Percentiles rank a stretch among this genome's conserved stretches.
phyloP scores from a whole-genome alignment of 2,888 invertebrate genomes.

The Diplolepis rosae region DNA sequence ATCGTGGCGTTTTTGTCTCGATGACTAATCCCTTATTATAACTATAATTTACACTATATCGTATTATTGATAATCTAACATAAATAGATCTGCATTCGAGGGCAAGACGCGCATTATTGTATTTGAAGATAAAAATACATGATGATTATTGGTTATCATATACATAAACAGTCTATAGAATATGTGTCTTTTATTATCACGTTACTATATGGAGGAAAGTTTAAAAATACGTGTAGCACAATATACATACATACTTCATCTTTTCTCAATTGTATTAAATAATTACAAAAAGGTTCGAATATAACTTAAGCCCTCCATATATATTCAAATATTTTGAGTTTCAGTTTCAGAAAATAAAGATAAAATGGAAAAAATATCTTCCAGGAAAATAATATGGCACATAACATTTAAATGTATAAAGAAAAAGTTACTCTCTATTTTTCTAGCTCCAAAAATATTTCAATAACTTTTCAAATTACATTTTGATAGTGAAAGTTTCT shows the following conservation, averaged over 20 bases:
- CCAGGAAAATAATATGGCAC: not conserved
- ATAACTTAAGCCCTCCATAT: not conserved
- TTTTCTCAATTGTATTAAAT: not conserved
- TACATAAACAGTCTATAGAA: constrained; percentile 29
- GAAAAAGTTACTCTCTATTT: not conserved
- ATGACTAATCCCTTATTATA: constrained; percentile 20
- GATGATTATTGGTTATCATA: not conserved
- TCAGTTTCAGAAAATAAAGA: no score
- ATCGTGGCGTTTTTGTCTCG: not conserved
- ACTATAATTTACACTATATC: constrained; percentile 6
- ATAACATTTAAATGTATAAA: no score
- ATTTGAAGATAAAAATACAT: constrained; percentile 18
- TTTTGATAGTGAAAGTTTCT: not conserved
- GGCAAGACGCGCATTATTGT: constrained; percentile 5
- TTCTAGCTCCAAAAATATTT: not conserved
- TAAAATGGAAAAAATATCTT: no score
- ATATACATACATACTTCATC: not conserved
- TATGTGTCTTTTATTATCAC: constrained; percentile 30
- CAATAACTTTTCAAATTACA: not conserved
- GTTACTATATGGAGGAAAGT: constrained; percentile 23
- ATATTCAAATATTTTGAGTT: not conserved
- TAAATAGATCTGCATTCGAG: constrained; percentile 27
- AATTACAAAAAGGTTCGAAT: not conserved
- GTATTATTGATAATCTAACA: constrained; percentile 3
- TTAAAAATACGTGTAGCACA: not conserved